Base-by-base conservation (phyloP, 2,888 invertebrate genomes). In the Tetramorium bicarinatum region DNA sequence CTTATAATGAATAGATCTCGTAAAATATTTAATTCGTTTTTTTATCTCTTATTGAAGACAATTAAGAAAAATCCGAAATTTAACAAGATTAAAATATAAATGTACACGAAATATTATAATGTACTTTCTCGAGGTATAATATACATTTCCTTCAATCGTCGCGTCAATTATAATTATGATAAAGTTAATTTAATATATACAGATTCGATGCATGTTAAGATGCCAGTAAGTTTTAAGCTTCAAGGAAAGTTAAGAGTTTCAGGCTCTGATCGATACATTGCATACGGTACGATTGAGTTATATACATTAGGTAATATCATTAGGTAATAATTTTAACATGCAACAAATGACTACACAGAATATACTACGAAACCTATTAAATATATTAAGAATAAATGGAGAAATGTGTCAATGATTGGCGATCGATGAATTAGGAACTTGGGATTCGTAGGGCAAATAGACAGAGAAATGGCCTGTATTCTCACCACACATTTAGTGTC, bases 261-360 rank as follows among this genome's bases (percentile, higher is more conserved):
- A 62, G 44, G 34, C 3, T 77, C 38, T 49, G 3, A 64, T 25
- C 9, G 38, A 49, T 18, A n/a, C 44, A 77, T 47, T 41, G 52
- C 47, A 76, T 44, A 69, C n/a, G 49, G 76, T 69, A 49, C 41
- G 25, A 76, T 72, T 38, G 84, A 64, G 54, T 79, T 74, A 72
- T 62, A 49, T 38, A 77, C 38, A 76, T n/a, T n/a, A n/a, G n/a
- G n/a, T n/a, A n/a, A n/a, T n/a, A n/a, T 87, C 82, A 84, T 80
- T 88, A 82, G 59, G 54, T 11, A 54, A 81, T 64, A 80, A 34
- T 34, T 71, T 34, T 67, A 47, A 69, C 88, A 89, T 89, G 88
- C 89, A 86, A 52, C 6, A 62, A 66, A 82, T 87, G 75, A 54
- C 21, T 56, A 52, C 44, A 81, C 71, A 80, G 47, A 49, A 67